These are phyloP conservation scores for Heliconius sara DNA, from an alignment of 2,888 invertebrate species.

Conservation along the genomic window DNA sequence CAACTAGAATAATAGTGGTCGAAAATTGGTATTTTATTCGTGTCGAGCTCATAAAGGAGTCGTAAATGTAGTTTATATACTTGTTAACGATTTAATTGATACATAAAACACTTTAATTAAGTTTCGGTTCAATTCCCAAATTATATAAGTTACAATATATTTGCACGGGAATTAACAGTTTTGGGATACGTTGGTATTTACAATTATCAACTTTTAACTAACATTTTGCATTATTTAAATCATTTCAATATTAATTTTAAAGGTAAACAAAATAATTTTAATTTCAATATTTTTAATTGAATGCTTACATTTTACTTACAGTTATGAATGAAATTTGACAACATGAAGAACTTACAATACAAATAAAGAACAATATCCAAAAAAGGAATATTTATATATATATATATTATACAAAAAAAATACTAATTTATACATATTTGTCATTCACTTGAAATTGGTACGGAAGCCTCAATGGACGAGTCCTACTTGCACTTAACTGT, in stretches of 20 bases:
- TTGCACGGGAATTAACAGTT: constrained; percentile 28
- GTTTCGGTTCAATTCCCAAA: constrained; percentile 37
- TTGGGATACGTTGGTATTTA: constrained; percentile 7
- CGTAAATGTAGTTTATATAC: constrained; percentile 37
- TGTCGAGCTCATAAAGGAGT: constrained; percentile 30
- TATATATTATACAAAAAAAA: no score
- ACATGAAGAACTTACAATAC: no score
- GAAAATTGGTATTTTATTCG: constrained; percentile 32
- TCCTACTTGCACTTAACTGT: no score
- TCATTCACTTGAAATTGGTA: no score
- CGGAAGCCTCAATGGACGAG: no score
- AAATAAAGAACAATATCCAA: no score
- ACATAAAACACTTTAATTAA: constrained; percentile 42
- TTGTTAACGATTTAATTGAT: constrained; percentile 38
- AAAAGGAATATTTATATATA: no score
- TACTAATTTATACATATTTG: no score
- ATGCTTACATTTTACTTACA: no score
- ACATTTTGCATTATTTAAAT: background rate
- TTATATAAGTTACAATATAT: constrained; percentile 32
- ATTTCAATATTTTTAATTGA: background rate
- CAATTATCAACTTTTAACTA: background rate
- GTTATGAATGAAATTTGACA: no score
- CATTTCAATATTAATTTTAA: background rate
- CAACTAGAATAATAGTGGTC: constrained; percentile 23
- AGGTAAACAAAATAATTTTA: background rate